Evolutionary conservation across 2,888 invertebrate species (phyloP).

Genomic region (Erpobdella octoculata): DNA sequence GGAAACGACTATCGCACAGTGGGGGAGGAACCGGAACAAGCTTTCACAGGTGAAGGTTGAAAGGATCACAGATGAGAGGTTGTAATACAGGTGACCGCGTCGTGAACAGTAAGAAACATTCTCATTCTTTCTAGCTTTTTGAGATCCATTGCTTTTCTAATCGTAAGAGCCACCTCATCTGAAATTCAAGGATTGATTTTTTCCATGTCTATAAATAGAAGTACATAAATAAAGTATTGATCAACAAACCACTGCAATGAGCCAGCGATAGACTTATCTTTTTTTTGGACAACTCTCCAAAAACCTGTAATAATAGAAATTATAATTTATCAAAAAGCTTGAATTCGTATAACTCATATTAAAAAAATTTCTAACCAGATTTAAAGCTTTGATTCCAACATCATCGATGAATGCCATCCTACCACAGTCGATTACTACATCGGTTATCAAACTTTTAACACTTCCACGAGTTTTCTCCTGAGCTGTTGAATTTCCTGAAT

Average conservation of each 20-base stretch:
- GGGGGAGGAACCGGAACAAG: too few species aligned
- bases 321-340: neutral
- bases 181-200: neutral
- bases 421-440: slow-evolving; percentile 12
- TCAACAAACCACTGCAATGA: neutral
- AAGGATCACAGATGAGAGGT: too few species aligned
- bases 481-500: too few species aligned
- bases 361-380: neutral
- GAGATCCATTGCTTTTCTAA: slow-evolving; percentile 17
- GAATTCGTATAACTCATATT: neutral
- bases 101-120: slow-evolving; percentile 14
- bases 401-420: slow-evolving; percentile 13
- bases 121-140: slow-evolving; percentile 5
- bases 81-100: slow-evolving; percentile 13
- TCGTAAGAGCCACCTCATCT: neutral
- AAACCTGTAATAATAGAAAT: neutral
- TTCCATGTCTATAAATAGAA: neutral
- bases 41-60: too few species aligned
- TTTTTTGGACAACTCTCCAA: neutral
- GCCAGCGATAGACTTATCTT: neutral
- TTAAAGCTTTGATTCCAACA: slow-evolving; percentile 13
- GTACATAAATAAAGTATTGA: neutral
- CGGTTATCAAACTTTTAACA: neutral
- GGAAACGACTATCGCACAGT: too few species aligned
- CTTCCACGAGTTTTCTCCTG: too few species aligned